These are phyloP conservation scores for Cyprinella venusta DNA, from an alignment of 2,797 vertebrate genomes.

Conservation along the genomic window DNA sequence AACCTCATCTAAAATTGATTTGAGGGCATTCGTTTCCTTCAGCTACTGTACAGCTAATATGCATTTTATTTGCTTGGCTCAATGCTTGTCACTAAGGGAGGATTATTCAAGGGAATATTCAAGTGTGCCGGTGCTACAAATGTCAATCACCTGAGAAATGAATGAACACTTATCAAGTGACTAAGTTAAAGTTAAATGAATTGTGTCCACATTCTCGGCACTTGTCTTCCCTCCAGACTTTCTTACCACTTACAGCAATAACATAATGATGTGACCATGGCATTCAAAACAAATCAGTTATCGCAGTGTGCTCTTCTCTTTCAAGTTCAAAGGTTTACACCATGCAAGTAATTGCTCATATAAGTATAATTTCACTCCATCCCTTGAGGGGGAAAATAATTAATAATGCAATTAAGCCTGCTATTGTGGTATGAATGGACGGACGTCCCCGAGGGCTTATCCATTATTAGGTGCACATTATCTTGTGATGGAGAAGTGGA, in stretches of 20 bases:
- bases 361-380: constrained; percentile 31
- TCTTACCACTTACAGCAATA: not conserved
- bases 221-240: not conserved
- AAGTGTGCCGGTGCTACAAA: constrained; percentile 20
- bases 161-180: constrained; percentile 11
- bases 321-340: constrained; percentile 36
- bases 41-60: constrained; percentile 40
- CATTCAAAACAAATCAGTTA: constrained; percentile 19
- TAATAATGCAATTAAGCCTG: constrained; percentile 62
- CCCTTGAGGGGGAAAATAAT: constrained; percentile 56
- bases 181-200: not conserved
- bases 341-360: constrained; percentile 38
- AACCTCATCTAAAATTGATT: constrained; percentile 25
- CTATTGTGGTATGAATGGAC: constrained; percentile 48
- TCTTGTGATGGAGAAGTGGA: constrained; percentile 25
- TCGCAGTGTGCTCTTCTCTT: constrained; percentile 33
- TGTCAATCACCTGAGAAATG: constrained; percentile 27
- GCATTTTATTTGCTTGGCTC: constrained; percentile 48
- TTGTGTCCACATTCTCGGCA: not conserved
- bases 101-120: constrained; percentile 23
- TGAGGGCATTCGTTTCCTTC: constrained; percentile 36
- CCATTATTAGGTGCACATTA: constrained; percentile 41
- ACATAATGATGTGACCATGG: constrained; percentile 19
- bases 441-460: constrained; percentile 26
- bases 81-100: constrained; percentile 35